Conservation (phyloP, 2,797 vertebrate species). For the Cheirogaleus major region DNA sequence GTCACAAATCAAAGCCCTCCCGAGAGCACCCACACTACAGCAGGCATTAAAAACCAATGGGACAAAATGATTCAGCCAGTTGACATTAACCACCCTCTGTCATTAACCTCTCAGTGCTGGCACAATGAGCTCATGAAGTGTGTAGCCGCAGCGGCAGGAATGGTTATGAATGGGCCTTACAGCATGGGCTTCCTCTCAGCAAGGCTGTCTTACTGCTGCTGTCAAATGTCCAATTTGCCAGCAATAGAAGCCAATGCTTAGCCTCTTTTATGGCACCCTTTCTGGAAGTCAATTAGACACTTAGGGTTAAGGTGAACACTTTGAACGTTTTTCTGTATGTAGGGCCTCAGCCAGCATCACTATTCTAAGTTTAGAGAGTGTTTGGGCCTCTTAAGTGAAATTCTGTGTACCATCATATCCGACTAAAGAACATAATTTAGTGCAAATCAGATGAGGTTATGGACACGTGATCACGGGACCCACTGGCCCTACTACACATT, state of each 20-base stretch:
- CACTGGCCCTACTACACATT: not conserved
- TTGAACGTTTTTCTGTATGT: not conserved
- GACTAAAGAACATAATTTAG: not conserved
- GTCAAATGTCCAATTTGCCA: not conserved
- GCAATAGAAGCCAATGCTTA: not conserved
- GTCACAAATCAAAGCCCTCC: not conserved
- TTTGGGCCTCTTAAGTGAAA: not conserved
- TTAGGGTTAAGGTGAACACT: not conserved
- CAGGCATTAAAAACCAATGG: not conserved
- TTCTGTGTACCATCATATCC: not conserved
- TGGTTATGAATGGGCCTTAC: not conserved
- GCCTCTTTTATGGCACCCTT: not conserved
- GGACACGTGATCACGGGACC: not conserved
- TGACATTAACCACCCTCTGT: not conserved
- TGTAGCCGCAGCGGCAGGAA: not conserved
- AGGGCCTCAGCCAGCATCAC: not conserved
- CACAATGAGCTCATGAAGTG: not conserved
- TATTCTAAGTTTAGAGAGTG: not conserved
- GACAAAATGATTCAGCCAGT: not conserved
- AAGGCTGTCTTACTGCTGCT: not conserved
- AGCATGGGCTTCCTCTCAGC: not conserved
- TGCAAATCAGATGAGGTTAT: not conserved
- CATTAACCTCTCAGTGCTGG: not conserved
- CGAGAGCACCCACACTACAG: not conserved
- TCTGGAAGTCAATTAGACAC: not conserved